A percentile compares a stretch with the other conserved stretches of the same genome.
phyloP scores from a whole-genome alignment of 37 sponge, comb jelly and placozoan species.

The Tethya wilhelma region DNA sequence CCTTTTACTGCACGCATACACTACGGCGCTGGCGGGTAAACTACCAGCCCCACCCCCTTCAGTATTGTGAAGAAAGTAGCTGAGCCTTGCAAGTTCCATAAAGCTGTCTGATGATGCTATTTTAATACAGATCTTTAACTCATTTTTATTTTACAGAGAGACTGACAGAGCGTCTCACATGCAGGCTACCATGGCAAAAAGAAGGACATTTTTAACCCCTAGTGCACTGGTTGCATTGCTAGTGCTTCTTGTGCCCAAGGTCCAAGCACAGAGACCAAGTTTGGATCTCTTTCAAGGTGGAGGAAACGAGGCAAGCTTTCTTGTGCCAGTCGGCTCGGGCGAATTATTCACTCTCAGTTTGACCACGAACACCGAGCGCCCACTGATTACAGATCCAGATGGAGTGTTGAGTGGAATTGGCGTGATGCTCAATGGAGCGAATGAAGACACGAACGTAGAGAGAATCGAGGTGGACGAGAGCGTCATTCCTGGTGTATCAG shows the following conservation, averaged over 20 bases:
- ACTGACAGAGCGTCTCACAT: no score
- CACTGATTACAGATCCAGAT: no score
- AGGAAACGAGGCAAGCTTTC: constrained; percentile 21
- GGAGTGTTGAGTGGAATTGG: constrained; percentile 34
- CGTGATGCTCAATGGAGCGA: constrained; percentile 27
- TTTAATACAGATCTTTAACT: no score
- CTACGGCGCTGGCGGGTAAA: no score
- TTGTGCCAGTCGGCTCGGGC: constrained; percentile 20
- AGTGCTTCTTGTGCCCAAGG: background rate
- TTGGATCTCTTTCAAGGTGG: constrained; percentile 24
- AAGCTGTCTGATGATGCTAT: no score
- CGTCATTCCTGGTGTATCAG: background rate
- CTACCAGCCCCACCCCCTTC: no score
- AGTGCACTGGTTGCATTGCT: background rate
- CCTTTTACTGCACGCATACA: no score
- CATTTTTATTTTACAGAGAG: no score
- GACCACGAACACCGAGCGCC: constrained; percentile 10
- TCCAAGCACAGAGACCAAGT: constrained; percentile 11
- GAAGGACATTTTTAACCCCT: background rate
- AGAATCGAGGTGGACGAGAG: constrained; percentile 4
- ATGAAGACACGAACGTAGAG: constrained; percentile 2
- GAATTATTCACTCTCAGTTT: constrained; percentile 2
- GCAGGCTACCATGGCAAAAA: no score
- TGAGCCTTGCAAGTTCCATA: no score
- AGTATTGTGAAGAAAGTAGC: no score